Evolutionary conservation across 2,797 vertebrate genomes (phyloP), one percentile per base, ranked within the genome.

Genomic region (Falco rusticolus): DNA sequence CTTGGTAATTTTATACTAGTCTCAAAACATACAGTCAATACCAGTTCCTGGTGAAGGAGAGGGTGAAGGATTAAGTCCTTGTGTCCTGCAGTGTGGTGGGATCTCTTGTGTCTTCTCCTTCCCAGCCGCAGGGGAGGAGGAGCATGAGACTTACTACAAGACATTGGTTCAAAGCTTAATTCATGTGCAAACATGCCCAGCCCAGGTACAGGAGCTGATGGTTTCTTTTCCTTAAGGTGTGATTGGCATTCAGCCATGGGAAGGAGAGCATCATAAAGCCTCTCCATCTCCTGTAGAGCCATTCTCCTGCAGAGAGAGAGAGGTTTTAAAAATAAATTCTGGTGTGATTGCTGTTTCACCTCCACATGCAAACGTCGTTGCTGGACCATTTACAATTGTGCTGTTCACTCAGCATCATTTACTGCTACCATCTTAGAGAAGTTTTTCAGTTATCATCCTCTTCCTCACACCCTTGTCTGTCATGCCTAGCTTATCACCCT

Each of bases 301-400:
- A 1, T 13, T 81, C n/a, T 86, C 37, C 70, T 77, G 41, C 54
- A 77, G 77, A 2, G 26, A 28, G 2, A 51, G 31, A 75, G 59
- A 37, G 37, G 16, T 15, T 43, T 69, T 84, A 45, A 68, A 91
- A 75, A 28, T 48, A 80, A 88, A 6, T 76, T 57, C 25, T 68
- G 50, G 26, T 68, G 24, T 78, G 65, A 51, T 90, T 34, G 84
- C 66, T 60, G 28, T 65, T 75, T 92, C 39, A 33, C 13, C 20
- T 69, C 56, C 28, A 37, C 3, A 0, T 64, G 48, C 51, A 48
- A 1, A 63, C 47, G 68, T 80, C 48, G 31, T 80, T 5, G 1
- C 60, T 51, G 56, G 53, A 26, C 53, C 6, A 0, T 65, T 93
- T 47, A 17, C 47, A 61, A 24, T 15, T 1, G 0, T 1, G 2